phyloP scores from a whole-genome alignment of 1,140 invertebrate genomes.

The Euwallacea fornicatus region DNA sequence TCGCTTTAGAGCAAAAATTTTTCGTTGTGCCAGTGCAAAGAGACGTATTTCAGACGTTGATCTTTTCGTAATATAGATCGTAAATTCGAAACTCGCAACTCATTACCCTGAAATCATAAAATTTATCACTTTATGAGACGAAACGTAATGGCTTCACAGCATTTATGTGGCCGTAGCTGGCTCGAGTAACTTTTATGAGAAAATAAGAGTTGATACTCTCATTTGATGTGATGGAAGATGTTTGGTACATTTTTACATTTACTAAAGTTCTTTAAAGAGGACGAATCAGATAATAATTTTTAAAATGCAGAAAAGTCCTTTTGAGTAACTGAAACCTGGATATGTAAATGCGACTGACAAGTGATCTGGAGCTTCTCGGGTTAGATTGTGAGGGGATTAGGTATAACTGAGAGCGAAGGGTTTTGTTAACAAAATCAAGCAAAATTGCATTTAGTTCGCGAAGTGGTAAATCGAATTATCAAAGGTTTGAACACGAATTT shows the following conservation, averaged over 20 bases:
- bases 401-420: not conserved
- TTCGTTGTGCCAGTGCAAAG: not conserved
- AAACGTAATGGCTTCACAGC: conserved; percentile 1
- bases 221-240: no score
- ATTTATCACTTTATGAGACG: conserved; percentile 8
- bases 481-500: no score
- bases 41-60: not conserved
- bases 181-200: conserved; percentile 4
- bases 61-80: not conserved
- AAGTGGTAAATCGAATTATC: not conserved
- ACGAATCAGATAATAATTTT: no score
- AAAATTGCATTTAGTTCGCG: conserved; percentile 1
- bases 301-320: no score
- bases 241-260: no score
- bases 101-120: conserved; percentile 9
- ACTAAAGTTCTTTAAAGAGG: no score
- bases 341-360: no score
- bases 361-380: no score
- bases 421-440: conserved; percentile 5
- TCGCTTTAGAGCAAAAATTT: not conserved
- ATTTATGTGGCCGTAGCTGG: not conserved
- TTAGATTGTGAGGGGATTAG: not conserved
- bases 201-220: not conserved
- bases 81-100: not conserved
- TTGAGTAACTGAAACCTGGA: no score